A percentile compares a stretch with the other conserved stretches of the same genome.
These are phyloP conservation scores for Labia minor DNA, from an alignment of 2,888 invertebrate species.

Conservation along the genomic window DNA sequence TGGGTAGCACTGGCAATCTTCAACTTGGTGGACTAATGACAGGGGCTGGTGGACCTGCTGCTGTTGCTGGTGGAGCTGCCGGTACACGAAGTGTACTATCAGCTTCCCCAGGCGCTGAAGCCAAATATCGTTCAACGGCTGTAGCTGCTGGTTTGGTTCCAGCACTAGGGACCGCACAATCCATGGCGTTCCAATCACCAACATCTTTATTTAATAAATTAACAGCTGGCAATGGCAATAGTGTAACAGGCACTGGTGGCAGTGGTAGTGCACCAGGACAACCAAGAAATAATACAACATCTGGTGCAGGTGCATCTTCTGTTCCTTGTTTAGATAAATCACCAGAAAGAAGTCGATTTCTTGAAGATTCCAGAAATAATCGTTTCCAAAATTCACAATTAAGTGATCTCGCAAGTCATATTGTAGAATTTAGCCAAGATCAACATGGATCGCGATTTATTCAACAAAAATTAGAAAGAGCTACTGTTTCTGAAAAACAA, in stretches of 20 bases:
- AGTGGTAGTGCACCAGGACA: slow-evolving; percentile 33
- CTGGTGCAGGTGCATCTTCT: slow-evolving; percentile 24
- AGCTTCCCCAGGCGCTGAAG: slow-evolving; percentile 86
- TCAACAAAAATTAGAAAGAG: slow-evolving; percentile 96
- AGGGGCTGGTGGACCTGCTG: slow-evolving; percentile 43
- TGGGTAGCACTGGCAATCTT: slow-evolving; percentile 36
- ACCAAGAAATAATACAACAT: slow-evolving; percentile 16
- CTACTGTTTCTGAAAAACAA: slow-evolving; percentile 90
- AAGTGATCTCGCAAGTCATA: slow-evolving; percentile 91
- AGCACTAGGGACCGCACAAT: slow-evolving; percentile 41
- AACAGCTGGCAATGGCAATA: slow-evolving; percentile 29
- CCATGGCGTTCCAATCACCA: slow-evolving; percentile 65
- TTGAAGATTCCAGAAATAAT: slow-evolving; percentile 78
- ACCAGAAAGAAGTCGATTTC: slow-evolving; percentile 70
- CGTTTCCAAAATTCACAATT: slow-evolving; percentile 78
- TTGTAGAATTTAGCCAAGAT: slow-evolving; percentile 98
- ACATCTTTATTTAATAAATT: slow-evolving; percentile 65
- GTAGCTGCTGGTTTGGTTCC: slow-evolving; percentile 41
- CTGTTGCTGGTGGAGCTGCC: slow-evolving; percentile 19
- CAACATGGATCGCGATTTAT: slow-evolving; percentile 99
- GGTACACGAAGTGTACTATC: slow-evolving; percentile 41
- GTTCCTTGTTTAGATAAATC: slow-evolving; percentile 32
- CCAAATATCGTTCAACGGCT: slow-evolving; percentile 50
- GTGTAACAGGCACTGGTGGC: slow-evolving; percentile 40
- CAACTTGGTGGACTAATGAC: slow-evolving; percentile 56